Base-by-base conservation (phyloP, 2,888 invertebrate species). In the Alviniconcha strummeri region DNA sequence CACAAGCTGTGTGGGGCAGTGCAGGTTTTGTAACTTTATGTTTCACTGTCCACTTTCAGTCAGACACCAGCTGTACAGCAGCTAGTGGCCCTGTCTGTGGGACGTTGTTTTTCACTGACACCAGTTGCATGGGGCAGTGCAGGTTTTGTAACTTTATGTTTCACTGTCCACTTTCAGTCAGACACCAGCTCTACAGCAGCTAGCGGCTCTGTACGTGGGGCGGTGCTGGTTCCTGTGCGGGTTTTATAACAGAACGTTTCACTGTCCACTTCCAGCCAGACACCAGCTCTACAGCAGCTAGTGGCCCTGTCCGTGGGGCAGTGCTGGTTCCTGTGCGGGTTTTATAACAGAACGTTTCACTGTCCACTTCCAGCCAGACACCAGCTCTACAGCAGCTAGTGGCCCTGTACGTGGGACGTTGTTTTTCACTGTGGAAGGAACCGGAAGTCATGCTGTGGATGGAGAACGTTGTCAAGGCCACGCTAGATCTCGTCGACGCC, bases 341-440 rank as follows among this genome's bases (percentile, higher is more conserved):
- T 36, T 36, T 36, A 36, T 36, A 36, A 36, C 36, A 1, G 0
- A 1, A 36, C 36, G 36, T 36, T 36, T 36, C 36, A 36, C 36
- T 36, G 36, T 36, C 36, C 36, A 36, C 36, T 92, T 95, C 91
- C 91, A 95, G 95, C 87, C 96, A 96, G 94, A 92, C 93, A 5
- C 89, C 91, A 75, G 94, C 96, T 11, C 93, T 97, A 84, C 95
- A 95, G 86, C 96, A 97, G 90, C 93, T 97, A 80, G 95, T 96
- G 85, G 95, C 95, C 71, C 94, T 98, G 86, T 97, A 97, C 91
- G 95, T 97, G 19, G 95, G 95, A 83, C 95, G 97, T 79, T 96
- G 95, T 88, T 96, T 95, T 91, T 95, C 96, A 82, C 94, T 97
- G 80, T 98, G 97, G 97, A 96, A 97, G 91, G 96, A 96, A 88